Conservation (phyloP, 2,797 vertebrate genomes). For the Sebastes iracundus region DNA sequence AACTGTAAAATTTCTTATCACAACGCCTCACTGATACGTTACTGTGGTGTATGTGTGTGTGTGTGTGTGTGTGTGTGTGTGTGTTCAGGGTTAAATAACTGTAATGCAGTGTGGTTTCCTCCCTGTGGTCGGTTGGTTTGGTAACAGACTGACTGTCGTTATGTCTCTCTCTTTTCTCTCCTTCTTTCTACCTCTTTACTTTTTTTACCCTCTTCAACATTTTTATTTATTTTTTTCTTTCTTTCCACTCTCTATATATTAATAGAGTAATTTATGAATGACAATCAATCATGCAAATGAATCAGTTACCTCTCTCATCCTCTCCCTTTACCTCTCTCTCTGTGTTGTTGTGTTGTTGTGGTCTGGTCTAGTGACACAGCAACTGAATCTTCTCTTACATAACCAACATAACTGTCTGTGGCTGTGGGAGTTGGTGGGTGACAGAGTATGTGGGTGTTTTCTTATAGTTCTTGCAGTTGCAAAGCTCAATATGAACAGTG, state of each 20-base stretch:
- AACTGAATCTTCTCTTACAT: slow-evolving; percentile 54
- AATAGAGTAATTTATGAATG: background rate
- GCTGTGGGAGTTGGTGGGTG: background rate
- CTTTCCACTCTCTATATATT: background rate
- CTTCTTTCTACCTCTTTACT: background rate
- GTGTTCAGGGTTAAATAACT: slow-evolving; percentile 55
- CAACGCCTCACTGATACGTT: slow-evolving; percentile 19
- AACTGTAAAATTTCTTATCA: slow-evolving; percentile 62
- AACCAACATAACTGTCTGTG: slow-evolving; percentile 44
- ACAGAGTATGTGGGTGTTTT: background rate
- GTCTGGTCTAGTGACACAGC: slow-evolving; percentile 30
- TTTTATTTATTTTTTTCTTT: background rate
- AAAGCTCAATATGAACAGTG: background rate
- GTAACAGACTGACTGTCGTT: slow-evolving; percentile 63
- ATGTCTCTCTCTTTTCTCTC: slow-evolving; percentile 5
- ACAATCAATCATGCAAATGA: background rate
- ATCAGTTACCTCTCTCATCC: background rate
- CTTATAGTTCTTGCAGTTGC: background rate
- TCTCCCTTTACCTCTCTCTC: background rate
- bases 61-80: slow-evolving; percentile 42
- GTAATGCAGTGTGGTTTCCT: slow-evolving; percentile 65
- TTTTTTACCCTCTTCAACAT: background rate
- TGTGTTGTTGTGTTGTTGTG: slow-evolving; percentile 9
- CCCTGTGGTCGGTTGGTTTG: slow-evolving; percentile 55
- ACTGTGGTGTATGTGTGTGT: slow-evolving; percentile 7